Percentiles rank a stretch among this genome's conserved stretches.
phyloP scores from a whole-genome alignment of 1,140 invertebrate genomes.

The Drosophila mojavensis region DNA sequence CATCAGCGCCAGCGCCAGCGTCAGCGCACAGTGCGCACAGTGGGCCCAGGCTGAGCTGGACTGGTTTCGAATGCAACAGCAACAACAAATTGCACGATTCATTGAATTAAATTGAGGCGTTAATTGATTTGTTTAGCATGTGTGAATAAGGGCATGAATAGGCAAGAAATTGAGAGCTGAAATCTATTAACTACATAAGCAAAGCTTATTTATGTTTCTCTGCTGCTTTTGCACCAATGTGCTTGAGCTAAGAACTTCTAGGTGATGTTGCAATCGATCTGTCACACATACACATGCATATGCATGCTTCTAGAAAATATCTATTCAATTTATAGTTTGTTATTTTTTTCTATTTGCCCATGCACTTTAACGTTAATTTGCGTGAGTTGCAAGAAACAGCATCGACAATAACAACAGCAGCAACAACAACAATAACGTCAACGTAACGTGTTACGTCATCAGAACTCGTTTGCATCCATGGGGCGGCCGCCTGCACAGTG shows the following conservation, averaged over 20 bases:
- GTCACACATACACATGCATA: constrained; percentile 9
- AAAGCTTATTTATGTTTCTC: not conserved
- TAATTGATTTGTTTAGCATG: not conserved
- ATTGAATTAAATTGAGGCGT: not conserved
- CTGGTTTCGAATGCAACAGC: not conserved
- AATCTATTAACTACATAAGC: not conserved
- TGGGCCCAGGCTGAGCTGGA: constrained; percentile 31
- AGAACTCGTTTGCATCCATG: constrained; percentile 75
- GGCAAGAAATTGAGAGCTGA: not conserved
- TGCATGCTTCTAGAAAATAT: constrained; percentile 8
- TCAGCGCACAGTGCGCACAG: constrained; percentile 37
- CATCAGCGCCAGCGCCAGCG: too few species aligned
- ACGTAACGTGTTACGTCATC: constrained; percentile 66
- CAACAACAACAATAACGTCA: constrained; percentile 17
- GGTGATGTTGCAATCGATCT: constrained; percentile 62
- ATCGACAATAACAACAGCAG: constrained; percentile 32
- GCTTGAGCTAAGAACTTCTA: constrained; percentile 60
- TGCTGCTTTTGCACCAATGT: constrained; percentile 26
- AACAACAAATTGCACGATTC: constrained; percentile 6
- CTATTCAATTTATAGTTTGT: constrained; percentile 57
- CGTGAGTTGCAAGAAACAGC: constrained; percentile 59
- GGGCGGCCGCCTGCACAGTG: constrained; percentile 43
- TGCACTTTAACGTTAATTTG: constrained; percentile 47
- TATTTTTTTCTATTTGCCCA: constrained; percentile 52
- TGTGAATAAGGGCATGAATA: not conserved